Evolutionary conservation across 2,113 vertebrate species (phyloP), one percentile per base, ranked within the genome.

Genomic region (Siniperca knerii): DNA sequence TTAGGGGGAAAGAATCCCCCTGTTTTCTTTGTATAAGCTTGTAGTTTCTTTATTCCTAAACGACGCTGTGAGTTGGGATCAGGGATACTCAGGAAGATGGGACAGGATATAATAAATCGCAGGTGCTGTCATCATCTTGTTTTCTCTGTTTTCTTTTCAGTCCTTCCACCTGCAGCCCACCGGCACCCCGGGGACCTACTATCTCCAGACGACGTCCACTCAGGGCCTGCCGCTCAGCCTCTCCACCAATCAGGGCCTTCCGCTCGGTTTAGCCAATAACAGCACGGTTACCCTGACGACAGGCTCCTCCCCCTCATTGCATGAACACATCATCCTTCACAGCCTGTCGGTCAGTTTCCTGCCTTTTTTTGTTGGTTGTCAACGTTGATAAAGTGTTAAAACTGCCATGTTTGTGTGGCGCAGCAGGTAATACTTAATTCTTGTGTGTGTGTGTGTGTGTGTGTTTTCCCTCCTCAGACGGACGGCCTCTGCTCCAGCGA

Each of bases 141-240:
- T 44, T 1, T 4, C 35, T 37, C 35, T 6, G 35, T 44, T 46
- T 66, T 88, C 6, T 88, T 40, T 84, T 8, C 50, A 99, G 98
- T 99, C 98, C 48, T 99, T 99, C 90, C 98, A 99, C 87, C 96
- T 99, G 65, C 98, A 99, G 95, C 98, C 98, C 0, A 99, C 98
- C 6, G 96, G 98, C 80, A 99, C 98, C 12, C 98, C 98, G 11
- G 98, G 98, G 23, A 99, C 98, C 6, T 99, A 98, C 91, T 96
- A 97, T 76, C 96, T 99, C 76, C 98, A 99, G 91, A 99, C 98
- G 0, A 96, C 97, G 69, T 96, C 98, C 52, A 98, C 94, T 94
- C 98, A 98, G 95, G 96, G 97, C 55, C 96, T 99, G 46, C 98
- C 98, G 6, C 91, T 99, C 33, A 97, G 97, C 0, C 92, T 98